Conservation (phyloP, 1,140 invertebrate genomes). For the Bradynema listronoti region DNA sequence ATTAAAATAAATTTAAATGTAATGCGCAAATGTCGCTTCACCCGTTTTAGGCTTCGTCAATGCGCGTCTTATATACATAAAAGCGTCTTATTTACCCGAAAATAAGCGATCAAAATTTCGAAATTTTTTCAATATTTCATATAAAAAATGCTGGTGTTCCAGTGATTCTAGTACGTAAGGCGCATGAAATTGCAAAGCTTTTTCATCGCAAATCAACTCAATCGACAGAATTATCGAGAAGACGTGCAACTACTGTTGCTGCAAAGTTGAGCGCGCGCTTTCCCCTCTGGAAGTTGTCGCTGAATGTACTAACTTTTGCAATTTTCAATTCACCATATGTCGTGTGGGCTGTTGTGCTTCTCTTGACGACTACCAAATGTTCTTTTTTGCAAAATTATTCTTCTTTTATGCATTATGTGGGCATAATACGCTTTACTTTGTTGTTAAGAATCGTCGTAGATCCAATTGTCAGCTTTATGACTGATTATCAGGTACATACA, state of each 20-base stretch:
- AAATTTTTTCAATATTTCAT: too few relatives aligned
- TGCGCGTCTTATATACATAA: too few relatives aligned
- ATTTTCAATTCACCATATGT: constrained; percentile 45
- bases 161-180: constrained; percentile 1
- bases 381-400: constrained; percentile 26
- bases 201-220: constrained; percentile 2
- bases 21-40: too few relatives aligned
- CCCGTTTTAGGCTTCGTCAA: too few relatives aligned
- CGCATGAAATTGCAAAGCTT: neutral
- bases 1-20: too few relatives aligned
- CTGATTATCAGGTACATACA: constrained; percentile 33
- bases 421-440: constrained; percentile 19
- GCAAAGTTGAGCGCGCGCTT: constrained; percentile 37
- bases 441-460: constrained; percentile 28
- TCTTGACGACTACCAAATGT: constrained; percentile 19
- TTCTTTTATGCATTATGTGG: constrained; percentile 26
- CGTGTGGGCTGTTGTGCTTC: constrained; percentile 33
- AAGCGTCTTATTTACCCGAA: too few relatives aligned
- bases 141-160: too few relatives aligned
- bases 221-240: neutral
- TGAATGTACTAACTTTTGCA: constrained; percentile 50
- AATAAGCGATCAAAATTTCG: too few relatives aligned
- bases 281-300: constrained; percentile 46
- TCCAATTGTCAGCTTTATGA: constrained; percentile 31
- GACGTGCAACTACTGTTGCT: too few relatives aligned